Evolutionary conservation across 2,113 vertebrate genomes (phyloP).

Genomic region (Apteryx mantelli): DNA sequence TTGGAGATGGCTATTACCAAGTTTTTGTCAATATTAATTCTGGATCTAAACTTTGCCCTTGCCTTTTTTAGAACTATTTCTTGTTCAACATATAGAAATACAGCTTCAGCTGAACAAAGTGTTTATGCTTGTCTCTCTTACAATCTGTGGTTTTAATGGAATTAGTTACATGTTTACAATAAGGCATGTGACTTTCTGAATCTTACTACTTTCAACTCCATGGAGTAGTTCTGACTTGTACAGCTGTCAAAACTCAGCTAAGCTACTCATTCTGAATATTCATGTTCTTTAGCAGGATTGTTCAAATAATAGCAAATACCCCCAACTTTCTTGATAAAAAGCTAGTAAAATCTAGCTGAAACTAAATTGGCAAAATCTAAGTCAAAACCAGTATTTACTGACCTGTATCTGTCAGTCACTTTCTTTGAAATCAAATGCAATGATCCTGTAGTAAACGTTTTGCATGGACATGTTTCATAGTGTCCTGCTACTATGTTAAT

Average conservation of each 20-base stretch:
- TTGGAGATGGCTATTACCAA: background rate
- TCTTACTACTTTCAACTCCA: background rate
- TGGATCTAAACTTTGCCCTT: background rate
- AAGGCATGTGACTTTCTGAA: background rate
- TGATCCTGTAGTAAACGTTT: background rate
- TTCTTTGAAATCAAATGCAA: background rate
- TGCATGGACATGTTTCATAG: background rate
- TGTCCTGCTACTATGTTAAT: background rate
- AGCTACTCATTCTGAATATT: background rate
- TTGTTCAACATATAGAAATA: background rate
- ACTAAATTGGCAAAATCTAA: background rate
- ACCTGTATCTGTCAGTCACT: background rate
- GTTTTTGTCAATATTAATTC: background rate
- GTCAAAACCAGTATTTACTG: background rate
- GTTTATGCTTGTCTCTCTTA: background rate
- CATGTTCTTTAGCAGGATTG: background rate
- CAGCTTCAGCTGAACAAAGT: background rate
- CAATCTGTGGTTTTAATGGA: background rate
- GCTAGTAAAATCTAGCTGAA: background rate
- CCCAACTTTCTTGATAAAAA: background rate
- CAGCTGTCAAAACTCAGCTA: background rate
- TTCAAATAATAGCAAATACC: background rate
- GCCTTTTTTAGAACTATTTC: background rate
- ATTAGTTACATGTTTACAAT: background rate
- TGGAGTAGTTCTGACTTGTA: background rate